phyloP scores from a whole-genome alignment of 2,113 vertebrate species.

The Bettongia penicillata region DNA sequence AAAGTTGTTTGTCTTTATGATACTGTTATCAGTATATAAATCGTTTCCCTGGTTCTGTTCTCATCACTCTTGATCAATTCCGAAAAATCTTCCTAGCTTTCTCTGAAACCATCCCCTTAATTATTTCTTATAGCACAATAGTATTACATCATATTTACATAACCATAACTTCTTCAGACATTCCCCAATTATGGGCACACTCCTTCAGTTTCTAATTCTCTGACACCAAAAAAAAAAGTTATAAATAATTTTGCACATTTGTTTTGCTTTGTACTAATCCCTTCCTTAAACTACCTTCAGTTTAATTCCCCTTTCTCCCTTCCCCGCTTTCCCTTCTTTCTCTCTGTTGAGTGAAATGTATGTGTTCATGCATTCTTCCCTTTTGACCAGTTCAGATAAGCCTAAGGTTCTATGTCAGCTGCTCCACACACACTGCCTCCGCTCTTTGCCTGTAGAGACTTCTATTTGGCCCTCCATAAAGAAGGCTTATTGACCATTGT shows the following conservation, averaged over 20 bases:
- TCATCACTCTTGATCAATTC: background rate
- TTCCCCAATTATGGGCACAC: background rate
- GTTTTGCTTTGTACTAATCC: background rate
- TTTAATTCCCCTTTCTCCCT: no score
- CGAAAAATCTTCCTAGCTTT: background rate
- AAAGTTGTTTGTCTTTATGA: background rate
- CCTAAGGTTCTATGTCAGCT: background rate
- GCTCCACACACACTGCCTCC: no score
- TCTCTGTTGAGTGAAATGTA: background rate
- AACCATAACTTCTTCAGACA: background rate
- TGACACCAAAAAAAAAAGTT: background rate
- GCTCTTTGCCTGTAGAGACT: background rate
- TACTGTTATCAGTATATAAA: background rate
- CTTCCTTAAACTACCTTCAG: background rate
- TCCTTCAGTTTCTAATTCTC: background rate
- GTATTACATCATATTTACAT: background rate
- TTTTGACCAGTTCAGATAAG: background rate
- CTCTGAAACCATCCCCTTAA: background rate
- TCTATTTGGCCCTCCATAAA: background rate
- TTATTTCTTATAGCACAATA: background rate
- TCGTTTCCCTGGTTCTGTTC: background rate
- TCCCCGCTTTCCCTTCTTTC: background rate
- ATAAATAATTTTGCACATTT: background rate
- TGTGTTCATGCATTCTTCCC: background rate
- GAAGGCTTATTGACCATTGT: background rate